Percentiles rank a stretch among this genome's conserved stretches.
Conservation (phyloP, 2,888 invertebrate genomes). For the Papilio gigon region DNA sequence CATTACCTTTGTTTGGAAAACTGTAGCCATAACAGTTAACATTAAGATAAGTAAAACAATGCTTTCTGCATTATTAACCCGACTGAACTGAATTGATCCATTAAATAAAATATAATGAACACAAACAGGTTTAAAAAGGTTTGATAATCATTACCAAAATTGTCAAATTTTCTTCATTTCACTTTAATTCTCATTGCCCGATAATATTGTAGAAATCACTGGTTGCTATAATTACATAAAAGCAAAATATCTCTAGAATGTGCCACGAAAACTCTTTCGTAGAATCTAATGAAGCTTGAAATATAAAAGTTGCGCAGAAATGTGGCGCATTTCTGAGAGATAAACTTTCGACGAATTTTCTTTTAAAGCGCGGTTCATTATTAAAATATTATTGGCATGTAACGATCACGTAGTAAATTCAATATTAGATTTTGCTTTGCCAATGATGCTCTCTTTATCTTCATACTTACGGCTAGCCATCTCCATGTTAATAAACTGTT, state of each 20-base stretch:
- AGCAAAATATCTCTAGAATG: slow-evolving; percentile 10
- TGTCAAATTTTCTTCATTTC: not conserved
- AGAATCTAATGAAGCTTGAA: slow-evolving; percentile 17
- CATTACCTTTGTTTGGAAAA: not conserved
- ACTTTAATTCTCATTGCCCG: not conserved
- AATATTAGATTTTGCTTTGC: not conserved
- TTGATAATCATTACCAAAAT: too few species aligned
- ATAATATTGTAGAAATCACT: not conserved
- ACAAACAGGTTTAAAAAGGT: too few species aligned
- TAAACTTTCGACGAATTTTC: slow-evolving; percentile 14
- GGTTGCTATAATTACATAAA: slow-evolving; percentile 1
- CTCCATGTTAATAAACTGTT: not conserved
- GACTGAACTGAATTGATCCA: too few species aligned
- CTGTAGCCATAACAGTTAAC: not conserved
- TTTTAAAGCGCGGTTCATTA: slow-evolving; percentile 2
- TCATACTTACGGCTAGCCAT: not conserved
- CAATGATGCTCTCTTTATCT: slow-evolving; percentile 12
- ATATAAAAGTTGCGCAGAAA: slow-evolving; percentile 14
- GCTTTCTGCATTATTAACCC: too few species aligned
- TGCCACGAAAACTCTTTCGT: slow-evolving; percentile 9
- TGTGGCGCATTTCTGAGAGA: slow-evolving; percentile 10
- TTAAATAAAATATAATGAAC: too few species aligned
- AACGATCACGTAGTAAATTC: slow-evolving; percentile 13
- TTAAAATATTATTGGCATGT: slow-evolving; percentile 15
- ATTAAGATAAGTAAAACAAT: too few species aligned